Percentiles rank a stretch among this genome's conserved stretches.
phyloP scores from a whole-genome alignment of 2,797 vertebrate genomes.

The Macropodus opercularis region DNA sequence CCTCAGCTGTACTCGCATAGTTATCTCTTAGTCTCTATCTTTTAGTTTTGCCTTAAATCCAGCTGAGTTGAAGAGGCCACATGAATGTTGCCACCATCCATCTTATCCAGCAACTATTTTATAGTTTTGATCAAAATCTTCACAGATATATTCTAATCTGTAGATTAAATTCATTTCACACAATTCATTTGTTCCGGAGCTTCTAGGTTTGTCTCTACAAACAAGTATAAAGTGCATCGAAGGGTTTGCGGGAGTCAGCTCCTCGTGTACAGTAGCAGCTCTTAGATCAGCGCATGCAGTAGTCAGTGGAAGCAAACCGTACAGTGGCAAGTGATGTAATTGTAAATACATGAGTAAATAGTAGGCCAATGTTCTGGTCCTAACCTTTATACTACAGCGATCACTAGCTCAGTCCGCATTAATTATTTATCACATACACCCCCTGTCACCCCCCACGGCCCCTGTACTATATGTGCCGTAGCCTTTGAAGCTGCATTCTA shows the following conservation, averaged over 20 bases:
- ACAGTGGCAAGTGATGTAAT: background rate
- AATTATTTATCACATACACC: constrained; percentile 7
- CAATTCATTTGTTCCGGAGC: background rate
- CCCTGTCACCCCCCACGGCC: background rate
- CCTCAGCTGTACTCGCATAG: no score
- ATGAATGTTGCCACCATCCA: no score
- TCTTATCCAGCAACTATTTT: background rate
- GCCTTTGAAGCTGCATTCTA: constrained; percentile 4
- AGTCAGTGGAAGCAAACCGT: background rate
- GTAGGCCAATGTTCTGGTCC: background rate
- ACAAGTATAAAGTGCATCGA: background rate
- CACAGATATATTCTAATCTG: no score
- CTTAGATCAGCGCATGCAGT: background rate
- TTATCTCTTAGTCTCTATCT: no score
- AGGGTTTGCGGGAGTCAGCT: background rate
- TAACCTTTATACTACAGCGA: background rate
- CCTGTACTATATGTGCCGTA: background rate
- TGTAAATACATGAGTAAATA: background rate
- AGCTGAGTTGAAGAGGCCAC: no score
- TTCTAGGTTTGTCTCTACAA: background rate
- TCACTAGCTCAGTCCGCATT: background rate
- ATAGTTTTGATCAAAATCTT: no score
- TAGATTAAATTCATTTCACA: no score
- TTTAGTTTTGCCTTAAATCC: no score
- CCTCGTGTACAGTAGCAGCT: background rate